Conservation (phyloP, 1,140 invertebrate genomes). For the Vanessa atalanta region DNA sequence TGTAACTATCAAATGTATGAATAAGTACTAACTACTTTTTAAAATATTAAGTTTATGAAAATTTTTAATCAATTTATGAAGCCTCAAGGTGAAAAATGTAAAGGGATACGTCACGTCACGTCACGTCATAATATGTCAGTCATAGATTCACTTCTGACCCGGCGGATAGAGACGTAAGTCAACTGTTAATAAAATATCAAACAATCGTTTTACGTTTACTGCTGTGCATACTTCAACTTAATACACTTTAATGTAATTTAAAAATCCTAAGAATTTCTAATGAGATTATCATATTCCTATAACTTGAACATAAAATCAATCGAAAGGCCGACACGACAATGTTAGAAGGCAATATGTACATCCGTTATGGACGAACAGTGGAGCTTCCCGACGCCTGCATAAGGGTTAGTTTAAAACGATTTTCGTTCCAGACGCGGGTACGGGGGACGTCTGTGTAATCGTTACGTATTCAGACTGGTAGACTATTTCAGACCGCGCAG, state of each 20-base stretch:
- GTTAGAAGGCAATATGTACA: conserved; percentile 8
- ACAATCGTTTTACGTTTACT: neutral
- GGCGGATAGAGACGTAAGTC: too few relatives aligned
- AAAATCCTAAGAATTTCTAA: conserved; percentile 11
- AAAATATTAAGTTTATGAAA: too few relatives aligned
- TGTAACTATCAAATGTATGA: neutral
- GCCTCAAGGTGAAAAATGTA: too few relatives aligned
- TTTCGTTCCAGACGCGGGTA: conserved; percentile 59
- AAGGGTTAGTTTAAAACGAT: conserved; percentile 54
- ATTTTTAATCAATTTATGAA: too few relatives aligned
- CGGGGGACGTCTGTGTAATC: conserved; percentile 67
- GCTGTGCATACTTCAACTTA: neutral
- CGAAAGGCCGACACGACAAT: conserved; percentile 20
- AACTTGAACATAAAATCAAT: conserved; percentile 48
- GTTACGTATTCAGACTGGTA: conserved; percentile 69
- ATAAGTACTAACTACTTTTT: too few relatives aligned
- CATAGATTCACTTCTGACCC: too few relatives aligned
- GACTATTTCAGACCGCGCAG: conserved; percentile 61
- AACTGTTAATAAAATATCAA: too few relatives aligned
- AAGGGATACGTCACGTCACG: too few relatives aligned
- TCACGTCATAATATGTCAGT: too few relatives aligned
- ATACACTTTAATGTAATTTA: conserved; percentile 1
- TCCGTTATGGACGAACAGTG: neutral
- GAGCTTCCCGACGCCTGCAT: conserved; percentile 35
- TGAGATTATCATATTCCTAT: conserved; percentile 19